Evolutionary conservation across 2,797 vertebrate genomes (phyloP).

Genomic region (Squalus acanthias): DNA sequence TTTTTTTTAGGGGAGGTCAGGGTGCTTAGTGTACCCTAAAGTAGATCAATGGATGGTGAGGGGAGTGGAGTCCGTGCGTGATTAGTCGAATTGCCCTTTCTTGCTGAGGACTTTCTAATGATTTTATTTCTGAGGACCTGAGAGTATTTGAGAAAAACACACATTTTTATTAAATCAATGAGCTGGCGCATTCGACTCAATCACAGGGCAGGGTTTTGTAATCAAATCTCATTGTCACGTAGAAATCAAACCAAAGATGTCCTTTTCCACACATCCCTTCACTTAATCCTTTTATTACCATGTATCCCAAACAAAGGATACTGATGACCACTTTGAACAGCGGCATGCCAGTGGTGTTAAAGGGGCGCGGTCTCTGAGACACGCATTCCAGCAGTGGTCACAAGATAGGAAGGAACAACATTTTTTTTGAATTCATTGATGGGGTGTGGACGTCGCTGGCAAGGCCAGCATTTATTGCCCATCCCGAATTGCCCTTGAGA

Average conservation of each 20-base stretch:
- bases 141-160: background rate
- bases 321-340: background rate
- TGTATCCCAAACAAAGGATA: background rate
- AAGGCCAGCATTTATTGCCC: too few relatives aligned
- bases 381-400: background rate
- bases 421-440: too few relatives aligned
- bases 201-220: background rate
- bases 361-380: background rate
- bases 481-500: too few relatives aligned
- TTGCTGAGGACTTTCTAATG: background rate
- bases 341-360: background rate
- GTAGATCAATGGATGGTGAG: too few relatives aligned
- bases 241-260: background rate
- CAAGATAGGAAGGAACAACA: background rate
- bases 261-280: background rate
- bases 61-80: background rate
- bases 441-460: too few relatives aligned
- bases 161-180: background rate
- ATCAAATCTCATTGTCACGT: background rate
- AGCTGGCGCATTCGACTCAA: background rate
- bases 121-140: background rate
- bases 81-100: background rate
- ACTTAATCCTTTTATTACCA: background rate
- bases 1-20: too few relatives aligned
- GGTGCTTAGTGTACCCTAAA: too few relatives aligned